Conservation (phyloP, 2,113 vertebrate species). For the Manacus vitellinus region DNA sequence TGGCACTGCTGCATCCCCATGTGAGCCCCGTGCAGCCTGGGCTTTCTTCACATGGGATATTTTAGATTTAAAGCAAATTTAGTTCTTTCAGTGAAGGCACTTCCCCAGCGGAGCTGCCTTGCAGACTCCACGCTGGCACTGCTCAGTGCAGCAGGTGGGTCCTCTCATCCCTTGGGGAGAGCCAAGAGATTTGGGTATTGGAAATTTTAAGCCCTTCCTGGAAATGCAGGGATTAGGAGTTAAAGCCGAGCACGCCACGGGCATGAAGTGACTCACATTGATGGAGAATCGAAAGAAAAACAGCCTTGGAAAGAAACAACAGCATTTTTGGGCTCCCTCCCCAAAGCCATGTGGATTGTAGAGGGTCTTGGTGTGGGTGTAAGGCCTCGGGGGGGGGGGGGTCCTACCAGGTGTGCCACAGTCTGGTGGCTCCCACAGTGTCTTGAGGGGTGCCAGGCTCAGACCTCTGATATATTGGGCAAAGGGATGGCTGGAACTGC, state of each 20-base stretch:
- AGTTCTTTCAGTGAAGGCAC: background rate
- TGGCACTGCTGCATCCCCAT: background rate
- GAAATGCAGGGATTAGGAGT: background rate
- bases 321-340: background rate
- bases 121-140: background rate
- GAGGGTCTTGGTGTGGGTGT: background rate
- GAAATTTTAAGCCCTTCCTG: slow-evolving; percentile 24
- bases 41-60: rapidly evolving
- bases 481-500: background rate
- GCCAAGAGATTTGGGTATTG: background rate
- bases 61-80: background rate
- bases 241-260: background rate
- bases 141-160: background rate
- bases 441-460: background rate
- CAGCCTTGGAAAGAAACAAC: background rate
- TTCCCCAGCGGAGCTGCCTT: background rate
- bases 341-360: background rate
- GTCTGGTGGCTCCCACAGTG: rapidly evolving
- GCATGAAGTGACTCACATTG: background rate
- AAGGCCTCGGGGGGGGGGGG: background rate
- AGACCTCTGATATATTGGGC: background rate
- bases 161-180: background rate
- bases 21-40: rapidly evolving
- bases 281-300: background rate
- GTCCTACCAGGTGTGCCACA: background rate